Percentiles rank a stretch among this genome's conserved stretches.
These are phyloP conservation scores for Apostichopus japonicus DNA, from an alignment of 35 echinoderm and acorn worm species.

Conservation along the genomic window DNA sequence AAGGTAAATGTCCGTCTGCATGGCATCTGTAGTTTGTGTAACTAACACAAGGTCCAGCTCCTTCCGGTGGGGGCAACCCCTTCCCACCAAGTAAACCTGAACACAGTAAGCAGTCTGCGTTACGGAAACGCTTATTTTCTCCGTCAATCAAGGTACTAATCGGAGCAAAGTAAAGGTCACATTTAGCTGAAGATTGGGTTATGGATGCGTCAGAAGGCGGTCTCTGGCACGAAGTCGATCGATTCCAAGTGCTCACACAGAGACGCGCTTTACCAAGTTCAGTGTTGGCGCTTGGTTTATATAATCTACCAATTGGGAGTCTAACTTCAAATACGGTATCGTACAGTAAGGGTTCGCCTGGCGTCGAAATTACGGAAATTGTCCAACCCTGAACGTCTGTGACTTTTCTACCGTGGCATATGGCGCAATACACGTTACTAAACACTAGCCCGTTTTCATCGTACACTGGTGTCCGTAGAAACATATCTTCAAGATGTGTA, in stretches of 20 bases:
- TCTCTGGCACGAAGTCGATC: background rate
- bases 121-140: background rate
- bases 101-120: background rate
- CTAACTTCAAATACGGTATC: background rate
- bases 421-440: slow-evolving; percentile 16
- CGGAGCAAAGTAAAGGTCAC: background rate
- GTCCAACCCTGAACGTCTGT: background rate
- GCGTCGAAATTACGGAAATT: background rate
- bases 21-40: background rate
- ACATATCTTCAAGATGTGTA: background rate
- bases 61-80: background rate
- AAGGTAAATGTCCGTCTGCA: background rate
- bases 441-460: background rate
- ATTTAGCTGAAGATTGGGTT: background rate
- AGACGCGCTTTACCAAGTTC: background rate
- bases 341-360: background rate
- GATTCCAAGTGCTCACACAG: background rate
- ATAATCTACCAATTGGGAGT: background rate
- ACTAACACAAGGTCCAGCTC: background rate
- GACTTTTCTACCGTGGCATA: slow-evolving; percentile 7
- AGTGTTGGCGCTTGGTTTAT: background rate
- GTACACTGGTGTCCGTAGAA: background rate
- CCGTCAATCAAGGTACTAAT: background rate
- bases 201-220: background rate
- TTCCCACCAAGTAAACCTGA: background rate